phyloP scores from a whole-genome alignment of 2,113 vertebrate species.

The Platanista minor region DNA sequence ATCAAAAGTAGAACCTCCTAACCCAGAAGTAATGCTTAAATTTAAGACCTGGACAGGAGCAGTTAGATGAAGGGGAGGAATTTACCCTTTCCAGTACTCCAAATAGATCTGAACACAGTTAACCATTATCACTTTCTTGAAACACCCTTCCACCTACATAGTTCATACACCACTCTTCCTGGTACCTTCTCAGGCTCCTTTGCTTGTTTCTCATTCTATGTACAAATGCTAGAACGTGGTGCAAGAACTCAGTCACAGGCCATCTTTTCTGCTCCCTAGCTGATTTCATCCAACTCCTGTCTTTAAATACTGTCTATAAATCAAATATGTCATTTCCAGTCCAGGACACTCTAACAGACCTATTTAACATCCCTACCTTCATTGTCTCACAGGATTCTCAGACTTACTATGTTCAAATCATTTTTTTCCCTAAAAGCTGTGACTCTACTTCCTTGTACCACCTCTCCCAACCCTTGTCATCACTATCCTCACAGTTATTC shows the following conservation, averaged over 20 bases:
- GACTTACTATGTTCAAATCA: neutral
- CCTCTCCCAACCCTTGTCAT: neutral
- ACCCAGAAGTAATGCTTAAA: neutral
- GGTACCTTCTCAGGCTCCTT: neutral
- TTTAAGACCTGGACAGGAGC: neutral
- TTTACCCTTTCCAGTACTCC: neutral
- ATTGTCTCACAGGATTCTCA: neutral
- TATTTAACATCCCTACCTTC: neutral
- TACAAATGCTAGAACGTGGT: neutral
- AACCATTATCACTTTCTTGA: neutral
- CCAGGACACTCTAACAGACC: neutral
- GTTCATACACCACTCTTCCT: neutral
- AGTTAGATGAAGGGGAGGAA: neutral
- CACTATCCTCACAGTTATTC: neutral
- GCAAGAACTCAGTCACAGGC: neutral
- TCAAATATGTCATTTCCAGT: neutral
- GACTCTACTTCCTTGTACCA: neutral
- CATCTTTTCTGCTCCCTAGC: neutral
- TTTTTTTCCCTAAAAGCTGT: neutral
- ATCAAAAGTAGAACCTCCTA: neutral
- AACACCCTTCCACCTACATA: neutral
- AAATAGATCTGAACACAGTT: neutral
- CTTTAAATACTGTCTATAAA: neutral
- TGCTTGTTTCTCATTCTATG: neutral
- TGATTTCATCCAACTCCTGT: neutral